Evolutionary conservation across 2,888 invertebrate species (phyloP).

Genomic region (Hypomecis punctinalis): DNA sequence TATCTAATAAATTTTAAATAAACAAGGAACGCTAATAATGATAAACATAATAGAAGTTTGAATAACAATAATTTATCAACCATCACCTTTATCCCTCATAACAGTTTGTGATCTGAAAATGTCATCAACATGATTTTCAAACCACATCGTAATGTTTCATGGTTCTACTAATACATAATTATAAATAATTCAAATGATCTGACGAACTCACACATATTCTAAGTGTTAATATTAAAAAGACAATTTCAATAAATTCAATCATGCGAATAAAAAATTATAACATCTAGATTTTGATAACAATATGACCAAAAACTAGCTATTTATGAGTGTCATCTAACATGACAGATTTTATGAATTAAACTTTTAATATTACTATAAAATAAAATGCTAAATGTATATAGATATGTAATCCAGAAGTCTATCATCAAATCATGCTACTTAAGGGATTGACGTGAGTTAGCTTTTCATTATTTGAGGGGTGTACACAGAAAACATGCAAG

Average conservation of each 20-base stretch:
- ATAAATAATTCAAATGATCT: conserved; percentile 23
- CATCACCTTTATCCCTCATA: conserved; percentile 38
- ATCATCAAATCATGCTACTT: conserved; percentile 65
- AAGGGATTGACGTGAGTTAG: conserved; percentile 61
- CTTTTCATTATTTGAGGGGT: conserved; percentile 61
- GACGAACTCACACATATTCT: conserved; percentile 27
- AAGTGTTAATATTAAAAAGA: conserved; percentile 17
- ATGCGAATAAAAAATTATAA: conserved; percentile 57
- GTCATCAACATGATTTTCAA: conserved; percentile 39
- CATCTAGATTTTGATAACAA: conserved; percentile 45
- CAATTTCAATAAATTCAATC: conserved; percentile 45
- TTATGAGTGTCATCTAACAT: conserved; percentile 58
- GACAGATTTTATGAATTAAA: conserved; percentile 51
- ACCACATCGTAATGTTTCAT: conserved; percentile 44
- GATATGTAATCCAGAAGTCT: conserved; percentile 40
- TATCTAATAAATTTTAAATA: conserved; percentile 42
- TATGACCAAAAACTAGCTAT: conserved; percentile 29
- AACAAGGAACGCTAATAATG: conserved; percentile 5
- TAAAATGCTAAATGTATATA: conserved; percentile 43
- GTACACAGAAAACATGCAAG: conserved; percentile 77
- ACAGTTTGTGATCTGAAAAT: conserved; percentile 26
- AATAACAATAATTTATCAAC: conserved; percentile 26
- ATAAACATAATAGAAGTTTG: conserved; percentile 17
- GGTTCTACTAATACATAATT: conserved; percentile 15
- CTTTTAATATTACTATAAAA: conserved; percentile 40